Conservation (phyloP, 2,888 invertebrate genomes). For the Zonitis immaculata region DNA sequence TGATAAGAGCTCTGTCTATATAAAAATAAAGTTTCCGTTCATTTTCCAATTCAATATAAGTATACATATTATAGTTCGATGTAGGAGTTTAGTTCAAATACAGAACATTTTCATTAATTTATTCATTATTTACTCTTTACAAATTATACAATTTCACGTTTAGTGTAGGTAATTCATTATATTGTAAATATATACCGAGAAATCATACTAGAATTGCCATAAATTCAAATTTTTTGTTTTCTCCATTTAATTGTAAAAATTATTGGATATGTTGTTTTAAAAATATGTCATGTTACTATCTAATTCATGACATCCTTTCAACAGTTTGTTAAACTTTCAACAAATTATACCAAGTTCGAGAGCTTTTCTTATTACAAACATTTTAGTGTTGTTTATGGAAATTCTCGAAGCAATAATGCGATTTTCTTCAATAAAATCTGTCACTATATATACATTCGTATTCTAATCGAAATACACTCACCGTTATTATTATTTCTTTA, state of each 20-base stretch:
- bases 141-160: not conserved
- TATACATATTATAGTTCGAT: no score
- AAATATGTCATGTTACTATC: not conserved
- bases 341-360: no score
- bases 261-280: not conserved
- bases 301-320: not conserved
- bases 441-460: no score
- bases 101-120: not conserved
- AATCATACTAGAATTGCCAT: no score
- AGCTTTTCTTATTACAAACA: not conserved
- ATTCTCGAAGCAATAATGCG: not conserved
- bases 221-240: not conserved
- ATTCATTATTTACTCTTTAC: not conserved
- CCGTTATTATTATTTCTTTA: no score
- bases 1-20: no score
- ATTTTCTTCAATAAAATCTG: not conserved
- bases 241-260: no score
- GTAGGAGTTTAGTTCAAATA: no score
- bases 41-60: no score
- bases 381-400: not conserved
- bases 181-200: no score
- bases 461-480: no score
- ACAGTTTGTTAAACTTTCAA: not conserved
- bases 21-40: no score
- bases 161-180: not conserved